phyloP scores from a whole-genome alignment of 2,888 invertebrate genomes.

The Cordilura impudica region DNA sequence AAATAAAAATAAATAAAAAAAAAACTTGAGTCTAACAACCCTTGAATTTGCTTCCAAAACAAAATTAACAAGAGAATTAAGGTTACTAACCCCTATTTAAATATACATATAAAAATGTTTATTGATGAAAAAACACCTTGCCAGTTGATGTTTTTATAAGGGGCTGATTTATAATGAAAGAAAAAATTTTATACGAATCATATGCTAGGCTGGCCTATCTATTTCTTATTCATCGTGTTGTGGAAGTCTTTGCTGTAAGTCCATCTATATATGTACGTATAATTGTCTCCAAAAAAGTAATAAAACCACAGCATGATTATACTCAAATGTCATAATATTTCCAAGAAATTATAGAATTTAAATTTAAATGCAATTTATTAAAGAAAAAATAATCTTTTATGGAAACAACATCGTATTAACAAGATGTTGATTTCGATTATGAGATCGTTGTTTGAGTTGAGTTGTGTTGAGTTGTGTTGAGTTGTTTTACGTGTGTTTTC shows the following conservation, averaged over 20 bases:
- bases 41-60: too few species aligned
- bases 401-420: slow-evolving; percentile 23
- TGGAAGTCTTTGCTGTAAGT: neutral
- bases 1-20: neutral
- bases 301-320: slow-evolving; percentile 72
- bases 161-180: neutral
- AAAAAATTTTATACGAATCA: neutral
- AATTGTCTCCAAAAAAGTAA: slow-evolving; percentile 64
- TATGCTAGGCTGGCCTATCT: neutral
- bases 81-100: neutral
- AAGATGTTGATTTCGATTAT: slow-evolving; percentile 34
- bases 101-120: neutral
- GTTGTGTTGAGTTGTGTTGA: too few species aligned
- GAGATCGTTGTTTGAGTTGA: slow-evolving; percentile 8
- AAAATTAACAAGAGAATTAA: too few species aligned
- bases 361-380: slow-evolving; percentile 58
- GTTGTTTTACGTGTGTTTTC: slow-evolving; percentile 4
- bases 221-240: neutral
- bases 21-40: neutral
- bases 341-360: slow-evolving; percentile 68
- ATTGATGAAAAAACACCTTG: neutral
- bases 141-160: neutral
- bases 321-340: slow-evolving; percentile 76
- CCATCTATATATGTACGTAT: neutral
- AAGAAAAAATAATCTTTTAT: neutral